A percentile compares a stretch with the other conserved stretches of the same genome.
These are phyloP conservation scores for Arctocebus calabarensis DNA, from an alignment of 2,797 vertebrate genomes.

Conservation along the genomic window DNA sequence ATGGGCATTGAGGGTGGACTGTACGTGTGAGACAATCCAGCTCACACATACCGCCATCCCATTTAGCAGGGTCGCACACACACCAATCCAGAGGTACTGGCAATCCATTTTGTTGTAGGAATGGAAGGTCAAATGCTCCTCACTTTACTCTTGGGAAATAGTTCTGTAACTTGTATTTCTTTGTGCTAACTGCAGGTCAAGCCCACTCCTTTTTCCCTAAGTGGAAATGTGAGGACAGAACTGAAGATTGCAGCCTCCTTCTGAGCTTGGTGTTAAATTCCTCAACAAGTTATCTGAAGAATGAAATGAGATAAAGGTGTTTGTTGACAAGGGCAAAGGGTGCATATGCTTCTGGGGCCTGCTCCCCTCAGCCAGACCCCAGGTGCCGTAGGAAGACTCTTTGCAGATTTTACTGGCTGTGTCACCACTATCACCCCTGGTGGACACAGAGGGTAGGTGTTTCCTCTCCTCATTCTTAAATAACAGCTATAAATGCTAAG, in stretches of 20 bases:
- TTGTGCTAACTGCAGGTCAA: background rate
- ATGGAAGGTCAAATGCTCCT: too few relatives aligned
- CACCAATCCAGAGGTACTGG: too few relatives aligned
- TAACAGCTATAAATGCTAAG: background rate
- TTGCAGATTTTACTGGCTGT: background rate
- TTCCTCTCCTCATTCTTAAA: background rate
- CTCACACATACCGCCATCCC: accelerated
- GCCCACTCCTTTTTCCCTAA: background rate
- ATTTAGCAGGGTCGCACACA: background rate
- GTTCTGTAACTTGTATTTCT: background rate
- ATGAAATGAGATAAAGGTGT: background rate
- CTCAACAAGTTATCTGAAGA: background rate
- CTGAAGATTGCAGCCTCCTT: background rate
- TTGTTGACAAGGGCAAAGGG: background rate
- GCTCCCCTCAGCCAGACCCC: background rate
- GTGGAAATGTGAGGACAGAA: background rate
- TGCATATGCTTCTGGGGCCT: background rate
- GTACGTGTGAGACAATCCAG: background rate
- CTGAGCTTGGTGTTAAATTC: background rate
- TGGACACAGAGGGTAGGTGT: accelerated
- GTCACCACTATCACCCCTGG: too few relatives aligned
- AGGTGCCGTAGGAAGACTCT: background rate
- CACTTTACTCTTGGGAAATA: background rate
- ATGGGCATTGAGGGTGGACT: background rate
- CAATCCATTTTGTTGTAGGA: background rate